These are phyloP conservation scores for Phalacrocorax pelagicus DNA, from an alignment of 2,113 vertebrate species.

Conservation along the genomic window DNA sequence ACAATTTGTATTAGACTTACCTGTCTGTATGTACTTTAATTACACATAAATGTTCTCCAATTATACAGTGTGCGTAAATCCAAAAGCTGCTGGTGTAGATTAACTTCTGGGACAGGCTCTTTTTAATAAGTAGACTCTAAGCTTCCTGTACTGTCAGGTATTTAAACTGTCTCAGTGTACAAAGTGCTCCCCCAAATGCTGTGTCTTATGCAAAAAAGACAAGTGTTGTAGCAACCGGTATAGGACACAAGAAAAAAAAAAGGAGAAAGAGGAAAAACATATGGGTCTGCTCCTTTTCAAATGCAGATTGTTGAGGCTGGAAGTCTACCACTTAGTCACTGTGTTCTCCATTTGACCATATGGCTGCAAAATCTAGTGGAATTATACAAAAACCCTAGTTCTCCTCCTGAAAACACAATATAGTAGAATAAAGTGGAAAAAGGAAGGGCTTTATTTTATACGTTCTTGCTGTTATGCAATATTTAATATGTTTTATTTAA, in stretches of 20 bases:
- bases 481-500: not conserved
- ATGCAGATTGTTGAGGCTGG: conserved; percentile 58
- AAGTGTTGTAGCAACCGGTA: not conserved
- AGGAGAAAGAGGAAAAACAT: not conserved
- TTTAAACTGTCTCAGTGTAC: not conserved
- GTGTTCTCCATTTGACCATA: conserved; percentile 38
- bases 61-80: not conserved
- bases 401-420: not conserved
- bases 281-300: conserved; percentile 37
- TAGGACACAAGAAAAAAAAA: not conserved
- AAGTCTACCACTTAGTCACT: conserved; percentile 63
- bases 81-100: not conserved
- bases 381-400: not conserved
- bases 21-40: not conserved
- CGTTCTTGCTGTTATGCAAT: not conserved
- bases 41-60: not conserved
- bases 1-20: not conserved
- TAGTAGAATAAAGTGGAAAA: not conserved
- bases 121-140: not conserved
- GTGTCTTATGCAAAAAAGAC: not conserved
- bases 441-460: not conserved
- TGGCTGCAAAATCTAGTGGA: conserved; percentile 36
- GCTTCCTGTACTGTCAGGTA: not conserved
- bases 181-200: not conserved
- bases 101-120: not conserved